These are phyloP conservation scores for Epinephelus fuscoguttatus DNA, from an alignment of 2,113 vertebrate species.

Conservation along the genomic window DNA sequence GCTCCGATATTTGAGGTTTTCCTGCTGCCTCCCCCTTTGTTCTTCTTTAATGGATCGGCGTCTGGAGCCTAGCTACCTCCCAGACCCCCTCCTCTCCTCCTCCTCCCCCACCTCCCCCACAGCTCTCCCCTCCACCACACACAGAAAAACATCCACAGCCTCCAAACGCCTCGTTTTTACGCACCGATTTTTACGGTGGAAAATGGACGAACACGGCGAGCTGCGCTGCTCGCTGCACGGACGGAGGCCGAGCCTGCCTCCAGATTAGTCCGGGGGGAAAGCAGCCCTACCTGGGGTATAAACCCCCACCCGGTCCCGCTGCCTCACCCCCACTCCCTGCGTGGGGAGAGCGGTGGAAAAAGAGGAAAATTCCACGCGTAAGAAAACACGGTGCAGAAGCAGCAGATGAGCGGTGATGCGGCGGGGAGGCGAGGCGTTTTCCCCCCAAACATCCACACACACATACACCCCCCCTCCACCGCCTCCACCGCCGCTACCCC, in stretches of 20 bases:
- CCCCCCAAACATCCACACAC: conserved; percentile 56
- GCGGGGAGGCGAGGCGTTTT: conserved; percentile 68
- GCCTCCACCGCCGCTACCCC: conserved; percentile 9
- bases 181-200: neutral
- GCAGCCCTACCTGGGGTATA: conserved; percentile 53
- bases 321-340: neutral
- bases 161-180: conserved; percentile 24
- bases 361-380: conserved; percentile 10
- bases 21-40: conserved; percentile 68
- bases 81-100: conserved; percentile 22
- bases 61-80: conserved; percentile 69
- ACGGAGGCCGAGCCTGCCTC: conserved; percentile 4
- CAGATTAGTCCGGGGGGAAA: neutral
- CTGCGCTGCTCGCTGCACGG: neutral
- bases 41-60: conserved; percentile 79
- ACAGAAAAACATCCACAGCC: conserved; percentile 45
- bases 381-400: neutral
- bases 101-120: conserved; percentile 9
- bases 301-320: conserved; percentile 26
- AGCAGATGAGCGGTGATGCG: conserved; percentile 48
- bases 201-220: neutral
- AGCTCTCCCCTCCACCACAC: conserved; percentile 23
- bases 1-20: conserved; percentile 29
- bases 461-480: conserved; percentile 17
- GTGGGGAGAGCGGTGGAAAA: neutral